Evolutionary conservation across 2,113 vertebrate genomes (phyloP).

Genomic region (Sceloporus tristichus): DNA sequence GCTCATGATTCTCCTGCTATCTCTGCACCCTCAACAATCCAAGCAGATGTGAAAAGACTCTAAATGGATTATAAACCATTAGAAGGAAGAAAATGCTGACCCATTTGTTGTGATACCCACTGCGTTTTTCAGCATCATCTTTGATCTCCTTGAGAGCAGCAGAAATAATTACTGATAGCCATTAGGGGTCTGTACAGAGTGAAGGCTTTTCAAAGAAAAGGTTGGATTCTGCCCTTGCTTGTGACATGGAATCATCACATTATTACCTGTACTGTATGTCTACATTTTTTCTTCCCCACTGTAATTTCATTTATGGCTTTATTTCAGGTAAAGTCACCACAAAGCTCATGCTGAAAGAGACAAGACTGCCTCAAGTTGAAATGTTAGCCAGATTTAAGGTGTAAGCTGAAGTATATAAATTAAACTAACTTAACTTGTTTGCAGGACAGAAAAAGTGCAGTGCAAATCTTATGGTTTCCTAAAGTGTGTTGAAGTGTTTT

Average conservation of each 20-base stretch:
- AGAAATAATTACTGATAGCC: slow-evolving; percentile 10
- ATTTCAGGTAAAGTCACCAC: too few species aligned
- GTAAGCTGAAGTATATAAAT: not conserved
- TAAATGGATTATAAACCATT: slow-evolving; percentile 64
- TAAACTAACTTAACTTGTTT: not conserved
- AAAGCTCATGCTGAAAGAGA: too few species aligned
- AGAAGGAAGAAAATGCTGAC: slow-evolving; percentile 40
- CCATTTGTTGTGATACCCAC: slow-evolving; percentile 23
- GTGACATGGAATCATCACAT: not conserved
- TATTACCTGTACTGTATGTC: not conserved
- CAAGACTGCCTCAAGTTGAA: too few species aligned
- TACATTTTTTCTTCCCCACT: not conserved
- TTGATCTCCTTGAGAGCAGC: slow-evolving; percentile 31
- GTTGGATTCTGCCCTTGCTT: too few species aligned
- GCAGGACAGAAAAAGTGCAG: not conserved
- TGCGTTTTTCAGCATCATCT: slow-evolving; percentile 35
- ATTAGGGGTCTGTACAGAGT: not conserved
- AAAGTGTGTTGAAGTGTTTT: not conserved
- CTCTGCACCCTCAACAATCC: slow-evolving; percentile 44
- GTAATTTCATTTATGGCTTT: not conserved
- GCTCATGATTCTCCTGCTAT: slow-evolving; percentile 44
- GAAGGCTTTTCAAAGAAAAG: not conserved
- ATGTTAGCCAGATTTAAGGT: too few species aligned
- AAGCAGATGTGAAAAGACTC: slow-evolving; percentile 68
- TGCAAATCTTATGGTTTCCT: not conserved